A percentile compares a stretch with the other conserved stretches of the same genome.
Conservation (phyloP, 2,113 vertebrate species). For the Dasyurus viverrinus region DNA sequence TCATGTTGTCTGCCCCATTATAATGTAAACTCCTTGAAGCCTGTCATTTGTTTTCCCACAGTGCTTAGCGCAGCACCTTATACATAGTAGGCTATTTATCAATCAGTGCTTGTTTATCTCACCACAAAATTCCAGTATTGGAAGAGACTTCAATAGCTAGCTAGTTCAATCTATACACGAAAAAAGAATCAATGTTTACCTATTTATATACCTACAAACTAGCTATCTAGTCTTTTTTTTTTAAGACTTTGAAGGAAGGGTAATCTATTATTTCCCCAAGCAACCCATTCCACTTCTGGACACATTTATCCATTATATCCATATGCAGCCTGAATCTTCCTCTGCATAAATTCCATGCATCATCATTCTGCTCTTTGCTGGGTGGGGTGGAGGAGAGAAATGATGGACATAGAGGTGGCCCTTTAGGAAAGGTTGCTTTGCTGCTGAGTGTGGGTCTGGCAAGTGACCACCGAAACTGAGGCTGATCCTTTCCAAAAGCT, state of each 20-base stretch:
- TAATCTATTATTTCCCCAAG: not conserved
- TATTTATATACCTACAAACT: not conserved
- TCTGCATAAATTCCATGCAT: not conserved
- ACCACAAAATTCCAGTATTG: not conserved
- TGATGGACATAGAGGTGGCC: not conserved
- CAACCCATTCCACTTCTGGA: not conserved
- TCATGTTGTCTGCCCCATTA: not conserved
- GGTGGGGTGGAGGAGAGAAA: not conserved
- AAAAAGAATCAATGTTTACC: not conserved
- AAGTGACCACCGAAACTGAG: slow-evolving; percentile 50
- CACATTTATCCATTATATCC: not conserved
- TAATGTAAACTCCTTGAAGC: not conserved
- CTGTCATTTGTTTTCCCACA: not conserved
- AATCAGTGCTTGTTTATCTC: not conserved
- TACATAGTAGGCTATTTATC: not conserved
- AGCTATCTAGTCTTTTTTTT: not conserved
- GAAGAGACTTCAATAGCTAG: not conserved
- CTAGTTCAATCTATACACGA: not conserved
- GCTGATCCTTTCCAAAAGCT: slow-evolving; percentile 74
- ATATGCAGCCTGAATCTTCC: not conserved
- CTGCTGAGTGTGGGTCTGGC: not conserved
- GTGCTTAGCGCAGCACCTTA: not conserved
- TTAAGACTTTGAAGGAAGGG: not conserved
- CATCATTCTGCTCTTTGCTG: not conserved
- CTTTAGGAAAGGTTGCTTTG: not conserved